Conservation (phyloP, 2,797 vertebrate species). For the Pantherophis vulpinus region DNA sequence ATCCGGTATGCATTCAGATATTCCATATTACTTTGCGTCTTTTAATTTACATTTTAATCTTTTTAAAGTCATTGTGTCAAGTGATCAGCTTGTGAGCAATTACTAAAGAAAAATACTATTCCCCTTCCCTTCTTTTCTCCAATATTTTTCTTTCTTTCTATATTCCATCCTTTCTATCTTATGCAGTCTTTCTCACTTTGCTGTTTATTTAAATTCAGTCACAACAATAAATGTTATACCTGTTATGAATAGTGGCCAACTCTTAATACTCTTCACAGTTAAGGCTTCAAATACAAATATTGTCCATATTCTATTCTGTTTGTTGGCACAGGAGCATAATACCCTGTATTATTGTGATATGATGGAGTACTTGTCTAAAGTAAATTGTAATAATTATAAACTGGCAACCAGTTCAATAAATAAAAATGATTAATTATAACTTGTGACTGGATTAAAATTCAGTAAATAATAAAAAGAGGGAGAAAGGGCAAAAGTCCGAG, state of each 20-base stretch:
- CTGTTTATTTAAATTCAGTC: background rate
- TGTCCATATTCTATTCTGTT: background rate
- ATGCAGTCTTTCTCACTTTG: background rate
- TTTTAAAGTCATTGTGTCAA: background rate
- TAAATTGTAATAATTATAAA: background rate
- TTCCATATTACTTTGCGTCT: background rate
- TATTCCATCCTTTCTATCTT: background rate
- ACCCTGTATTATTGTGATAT: background rate
- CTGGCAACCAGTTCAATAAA: background rate
- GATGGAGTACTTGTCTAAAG: background rate
- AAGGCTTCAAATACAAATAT: background rate
- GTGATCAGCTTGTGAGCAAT: background rate
- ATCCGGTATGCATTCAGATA: background rate
- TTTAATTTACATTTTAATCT: background rate
- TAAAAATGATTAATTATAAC: conserved; percentile 7
- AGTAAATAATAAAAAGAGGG: background rate
- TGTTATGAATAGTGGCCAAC: background rate
- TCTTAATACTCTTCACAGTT: background rate
- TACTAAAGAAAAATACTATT: background rate
- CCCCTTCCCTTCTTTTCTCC: background rate
- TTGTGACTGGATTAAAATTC: conserved; percentile 26
- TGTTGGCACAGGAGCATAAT: background rate
- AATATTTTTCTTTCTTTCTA: background rate
- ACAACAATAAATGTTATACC: background rate
- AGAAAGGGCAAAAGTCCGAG: conserved; percentile 4